Percentiles rank a stretch among this genome's conserved stretches.
Evolutionary conservation across 2,113 vertebrate species (phyloP).

Genomic region (Naja naja): DNA sequence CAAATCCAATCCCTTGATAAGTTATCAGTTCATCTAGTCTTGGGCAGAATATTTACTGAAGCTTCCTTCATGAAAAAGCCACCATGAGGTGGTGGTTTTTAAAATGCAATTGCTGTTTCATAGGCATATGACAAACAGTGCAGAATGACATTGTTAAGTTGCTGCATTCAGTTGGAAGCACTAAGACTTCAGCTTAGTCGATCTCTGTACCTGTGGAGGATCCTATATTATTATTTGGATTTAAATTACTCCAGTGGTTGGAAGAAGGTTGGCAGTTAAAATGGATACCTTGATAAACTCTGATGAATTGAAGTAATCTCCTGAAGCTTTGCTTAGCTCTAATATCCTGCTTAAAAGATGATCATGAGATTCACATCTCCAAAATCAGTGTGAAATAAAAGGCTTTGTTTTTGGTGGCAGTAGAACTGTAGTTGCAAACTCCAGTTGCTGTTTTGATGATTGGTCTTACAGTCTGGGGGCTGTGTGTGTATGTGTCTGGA

Average conservation of each 20-base stretch:
- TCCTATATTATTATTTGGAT: not conserved
- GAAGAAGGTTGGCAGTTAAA: not conserved
- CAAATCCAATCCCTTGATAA: not conserved
- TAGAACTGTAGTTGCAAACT: not conserved
- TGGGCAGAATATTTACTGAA: not conserved
- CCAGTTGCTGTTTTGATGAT: not conserved
- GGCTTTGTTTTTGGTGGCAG: not conserved
- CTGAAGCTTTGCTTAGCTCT: not conserved
- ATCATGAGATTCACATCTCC: not conserved
- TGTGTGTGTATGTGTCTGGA: not conserved
- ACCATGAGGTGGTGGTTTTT: not conserved
- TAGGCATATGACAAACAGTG: not conserved
- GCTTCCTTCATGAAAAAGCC: not conserved
- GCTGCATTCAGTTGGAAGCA: not conserved
- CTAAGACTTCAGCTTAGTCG: not conserved
- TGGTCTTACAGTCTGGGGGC: not conserved
- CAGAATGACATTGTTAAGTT: not conserved
- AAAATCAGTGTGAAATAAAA: not conserved
- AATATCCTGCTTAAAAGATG: not conserved
- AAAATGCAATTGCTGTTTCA: not conserved
- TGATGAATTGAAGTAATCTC: not conserved
- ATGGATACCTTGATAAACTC: not conserved
- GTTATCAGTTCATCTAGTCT: not conserved
- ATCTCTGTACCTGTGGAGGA: not conserved
- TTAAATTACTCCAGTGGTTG: not conserved